phyloP scores from a whole-genome alignment of 2,797 vertebrate genomes.

The Lateolabrax maculatus region DNA sequence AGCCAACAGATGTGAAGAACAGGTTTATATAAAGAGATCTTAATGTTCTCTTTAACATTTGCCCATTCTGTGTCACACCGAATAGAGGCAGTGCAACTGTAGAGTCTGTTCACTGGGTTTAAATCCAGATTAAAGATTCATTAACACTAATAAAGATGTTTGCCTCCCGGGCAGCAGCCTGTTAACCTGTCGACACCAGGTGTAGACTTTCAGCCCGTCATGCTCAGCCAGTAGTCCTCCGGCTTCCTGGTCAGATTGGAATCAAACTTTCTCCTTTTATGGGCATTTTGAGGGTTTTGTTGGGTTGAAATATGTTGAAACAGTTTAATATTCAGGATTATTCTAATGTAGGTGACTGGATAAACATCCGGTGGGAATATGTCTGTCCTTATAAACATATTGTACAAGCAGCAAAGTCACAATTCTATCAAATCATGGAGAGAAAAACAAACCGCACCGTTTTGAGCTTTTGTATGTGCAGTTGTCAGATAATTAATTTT shows the following conservation, averaged over 20 bases:
- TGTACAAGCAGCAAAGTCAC: too few relatives aligned
- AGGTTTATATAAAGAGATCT: not conserved
- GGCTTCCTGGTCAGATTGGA: not conserved
- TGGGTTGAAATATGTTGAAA: not conserved
- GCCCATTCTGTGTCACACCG: not conserved
- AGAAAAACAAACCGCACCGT: too few relatives aligned
- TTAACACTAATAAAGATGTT: slow-evolving; percentile 35
- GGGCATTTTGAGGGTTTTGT: not conserved
- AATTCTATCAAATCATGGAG: too few relatives aligned
- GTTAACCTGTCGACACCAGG: slow-evolving; percentile 27
- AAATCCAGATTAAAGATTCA: slow-evolving; percentile 64
- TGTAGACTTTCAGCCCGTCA: slow-evolving; percentile 49
- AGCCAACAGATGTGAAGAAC: not conserved
- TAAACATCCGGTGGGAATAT: not conserved
- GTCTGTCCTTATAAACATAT: too few relatives aligned
- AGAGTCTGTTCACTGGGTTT: not conserved
- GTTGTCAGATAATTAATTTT: too few relatives aligned
- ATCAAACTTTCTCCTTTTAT: slow-evolving; percentile 7
- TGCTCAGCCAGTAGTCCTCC: slow-evolving; percentile 3
- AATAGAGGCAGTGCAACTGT: not conserved
- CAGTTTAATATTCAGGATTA: too few relatives aligned
- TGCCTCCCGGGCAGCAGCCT: slow-evolving; percentile 26
- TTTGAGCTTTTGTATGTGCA: too few relatives aligned
- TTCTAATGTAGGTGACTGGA: not conserved
- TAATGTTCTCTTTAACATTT: not conserved